phyloP scores from a whole-genome alignment of 1,140 invertebrate genomes.

The Colletes gigas region DNA sequence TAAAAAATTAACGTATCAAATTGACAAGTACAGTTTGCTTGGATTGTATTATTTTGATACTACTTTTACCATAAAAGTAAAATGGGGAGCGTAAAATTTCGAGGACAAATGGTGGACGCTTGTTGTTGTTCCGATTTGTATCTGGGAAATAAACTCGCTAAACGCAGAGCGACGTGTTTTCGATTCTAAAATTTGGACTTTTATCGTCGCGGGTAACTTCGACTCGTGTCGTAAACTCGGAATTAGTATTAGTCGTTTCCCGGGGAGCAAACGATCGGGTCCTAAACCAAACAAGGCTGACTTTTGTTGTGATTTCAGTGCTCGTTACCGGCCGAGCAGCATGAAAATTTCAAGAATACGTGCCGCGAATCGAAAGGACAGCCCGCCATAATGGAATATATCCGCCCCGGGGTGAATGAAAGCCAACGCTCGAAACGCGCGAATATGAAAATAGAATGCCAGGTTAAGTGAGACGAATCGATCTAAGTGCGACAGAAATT shows the following conservation, averaged over 20 bases:
- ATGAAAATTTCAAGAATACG: slow-evolving; percentile 13
- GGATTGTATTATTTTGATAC: neutral
- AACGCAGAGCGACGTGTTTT: neutral
- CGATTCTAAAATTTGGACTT: neutral
- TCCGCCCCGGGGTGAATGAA: neutral
- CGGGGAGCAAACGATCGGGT: neutral
- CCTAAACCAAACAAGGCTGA: neutral
- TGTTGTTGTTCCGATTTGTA: too few relatives aligned
- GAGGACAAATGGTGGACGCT: neutral
- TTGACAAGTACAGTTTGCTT: too few relatives aligned
- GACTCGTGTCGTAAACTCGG: neutral
- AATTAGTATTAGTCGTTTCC: neutral
- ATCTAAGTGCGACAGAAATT: neutral
- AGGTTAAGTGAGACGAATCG: neutral
- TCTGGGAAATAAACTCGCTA: too few relatives aligned
- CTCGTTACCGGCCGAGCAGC: neutral
- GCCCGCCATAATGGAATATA: neutral
- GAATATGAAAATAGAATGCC: neutral
- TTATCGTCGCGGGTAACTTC: neutral
- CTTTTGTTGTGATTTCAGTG: slow-evolving; percentile 3
- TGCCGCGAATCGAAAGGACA: slow-evolving; percentile 2
- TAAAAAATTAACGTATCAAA: too few relatives aligned
- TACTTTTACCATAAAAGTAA: too few relatives aligned
- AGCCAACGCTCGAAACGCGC: neutral
- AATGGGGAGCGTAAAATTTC: neutral